Evolutionary conservation across 1,140 invertebrate species (phyloP), one percentile per base, ranked within the genome.

Genomic region (Diprion similis): DNA sequence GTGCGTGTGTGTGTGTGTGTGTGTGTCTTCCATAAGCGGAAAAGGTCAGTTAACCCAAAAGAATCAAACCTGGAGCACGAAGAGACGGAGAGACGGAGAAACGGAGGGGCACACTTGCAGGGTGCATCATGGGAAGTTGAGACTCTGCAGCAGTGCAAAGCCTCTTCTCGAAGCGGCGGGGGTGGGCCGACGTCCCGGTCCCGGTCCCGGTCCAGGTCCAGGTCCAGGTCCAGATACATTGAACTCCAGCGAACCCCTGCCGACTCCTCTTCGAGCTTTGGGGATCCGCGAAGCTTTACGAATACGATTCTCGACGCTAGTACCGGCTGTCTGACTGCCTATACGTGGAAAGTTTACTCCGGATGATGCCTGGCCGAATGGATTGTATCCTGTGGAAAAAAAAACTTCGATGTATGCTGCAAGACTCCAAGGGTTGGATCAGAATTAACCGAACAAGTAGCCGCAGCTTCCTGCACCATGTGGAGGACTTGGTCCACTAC

Each of bases 31-130:
- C 24, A 59, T 59, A 59, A 59, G n/a, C n/a, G 51, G n/a, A 6
- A 59, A 59, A 59, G 51, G 51, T 59, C 51, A 59, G 51, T 17
- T 59, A 59, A 59, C 51, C 51, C 51, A 9, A 59, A 59, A 59
- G 51, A 59, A 59, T 59, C 11, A 59, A 59, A 8, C 51, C 4
- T 17, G 51, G 51, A 15, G 51, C 51, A 59, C 51, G 51, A 59
- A 59, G 51, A 17, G 51, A 17, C 11, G 51, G 11, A 17, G n/a
- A 9, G 11, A 15, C 51, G n/a, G 51, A 17, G 11, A 13, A 59
- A 59, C 51, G 8, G 51, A 59, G 11, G 51, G 51, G n/a, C n/a
- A 37, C 24, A 37, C 24, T 37, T 37, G 24, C 24, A 59, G 51
- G 51, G 8, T 8, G 51, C 51, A 59, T 59, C 51, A 4, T 4